Evolutionary conservation across 2,797 vertebrate genomes (phyloP).

Genomic region (Botia almorhae): DNA sequence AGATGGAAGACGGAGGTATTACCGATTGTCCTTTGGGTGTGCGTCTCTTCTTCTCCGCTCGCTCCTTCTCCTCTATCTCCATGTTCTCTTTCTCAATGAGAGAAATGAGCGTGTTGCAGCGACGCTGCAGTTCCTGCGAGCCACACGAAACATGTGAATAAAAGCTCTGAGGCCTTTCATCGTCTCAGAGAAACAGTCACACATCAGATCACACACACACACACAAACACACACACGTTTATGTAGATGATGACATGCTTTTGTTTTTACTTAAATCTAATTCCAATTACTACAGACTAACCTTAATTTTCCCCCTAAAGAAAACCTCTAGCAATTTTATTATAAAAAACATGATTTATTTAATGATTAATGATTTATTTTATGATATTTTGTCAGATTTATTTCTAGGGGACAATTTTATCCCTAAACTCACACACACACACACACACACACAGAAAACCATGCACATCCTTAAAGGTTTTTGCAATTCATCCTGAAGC

Average conservation of each 20-base stretch:
- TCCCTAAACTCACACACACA: slow-evolving; percentile 4
- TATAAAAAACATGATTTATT: too few species aligned
- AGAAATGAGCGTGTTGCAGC: slow-evolving; percentile 89
- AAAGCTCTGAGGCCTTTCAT: slow-evolving; percentile 5
- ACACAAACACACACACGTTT: neutral
- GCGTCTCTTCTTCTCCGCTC: slow-evolving; percentile 88
- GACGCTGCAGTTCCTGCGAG: slow-evolving; percentile 85
- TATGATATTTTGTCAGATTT: neutral
- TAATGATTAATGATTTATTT: too few species aligned
- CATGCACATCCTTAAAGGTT: neutral
- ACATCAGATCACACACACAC: slow-evolving; percentile 22
- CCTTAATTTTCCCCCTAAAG: neutral
- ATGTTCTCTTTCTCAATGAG: slow-evolving; percentile 90
- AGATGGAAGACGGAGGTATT: slow-evolving; percentile 36
- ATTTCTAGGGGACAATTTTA: neutral
- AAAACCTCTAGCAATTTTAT: neutral
- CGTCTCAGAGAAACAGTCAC: neutral
- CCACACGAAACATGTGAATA: slow-evolving; percentile 44
- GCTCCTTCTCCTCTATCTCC: slow-evolving; percentile 89
- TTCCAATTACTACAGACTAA: neutral
- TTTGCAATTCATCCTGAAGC: neutral
- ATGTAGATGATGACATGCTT: neutral
- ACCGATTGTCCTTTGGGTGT: slow-evolving; percentile 78
- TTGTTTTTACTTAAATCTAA: neutral
- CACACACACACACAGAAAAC: neutral